Percentiles rank a stretch among this genome's conserved stretches.
Evolutionary conservation across 2,888 invertebrate species (phyloP).

Genomic region (Cataglyphis rosenhaueri): DNA sequence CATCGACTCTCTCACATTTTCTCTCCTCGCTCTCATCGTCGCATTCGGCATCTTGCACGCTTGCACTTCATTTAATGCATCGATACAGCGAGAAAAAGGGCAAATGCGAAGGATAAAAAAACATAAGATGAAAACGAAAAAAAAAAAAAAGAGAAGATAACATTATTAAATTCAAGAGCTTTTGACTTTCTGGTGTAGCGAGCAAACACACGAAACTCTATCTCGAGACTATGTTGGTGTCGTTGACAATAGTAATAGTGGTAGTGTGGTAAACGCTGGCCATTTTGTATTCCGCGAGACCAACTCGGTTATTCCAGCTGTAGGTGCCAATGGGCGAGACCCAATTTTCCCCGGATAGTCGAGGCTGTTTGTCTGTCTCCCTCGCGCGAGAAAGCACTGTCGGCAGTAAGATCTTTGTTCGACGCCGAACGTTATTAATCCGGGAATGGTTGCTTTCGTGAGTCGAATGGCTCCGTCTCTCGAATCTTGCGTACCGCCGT

Average conservation of each 20-base stretch:
- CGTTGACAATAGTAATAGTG: conserved; percentile 14
- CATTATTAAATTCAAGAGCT: conserved; percentile 82
- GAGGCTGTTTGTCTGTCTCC: neutral
- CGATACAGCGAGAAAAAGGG: conserved; percentile 12
- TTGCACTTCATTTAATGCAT: neutral
- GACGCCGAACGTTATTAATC: conserved; percentile 65
- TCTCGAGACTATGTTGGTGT: conserved; percentile 32
- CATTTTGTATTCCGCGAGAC: conserved; percentile 63
- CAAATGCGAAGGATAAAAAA: conserved; percentile 1
- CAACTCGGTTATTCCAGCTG: conserved; percentile 21
- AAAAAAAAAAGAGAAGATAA: conserved; percentile 48
- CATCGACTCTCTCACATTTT: conserved; percentile 24
- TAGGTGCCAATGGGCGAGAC: conserved; percentile 54
- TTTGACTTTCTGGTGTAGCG: conserved; percentile 76
- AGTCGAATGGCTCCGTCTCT: conserved; percentile 51
- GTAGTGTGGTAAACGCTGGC: conserved; percentile 38
- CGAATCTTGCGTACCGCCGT: conserved; percentile 31
- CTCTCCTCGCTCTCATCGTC: conserved; percentile 24
- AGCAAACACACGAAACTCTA: conserved; percentile 72
- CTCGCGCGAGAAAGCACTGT: conserved; percentile 53
- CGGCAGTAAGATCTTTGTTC: conserved; percentile 61
- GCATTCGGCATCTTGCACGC: conserved; percentile 16
- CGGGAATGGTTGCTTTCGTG: conserved; percentile 60
- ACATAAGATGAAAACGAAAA: conserved; percentile 4
- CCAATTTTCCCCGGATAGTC: conserved; percentile 46